Evolutionary conservation across 2,797 vertebrate genomes (phyloP).

Genomic region (Onychomys leucogaster): DNA sequence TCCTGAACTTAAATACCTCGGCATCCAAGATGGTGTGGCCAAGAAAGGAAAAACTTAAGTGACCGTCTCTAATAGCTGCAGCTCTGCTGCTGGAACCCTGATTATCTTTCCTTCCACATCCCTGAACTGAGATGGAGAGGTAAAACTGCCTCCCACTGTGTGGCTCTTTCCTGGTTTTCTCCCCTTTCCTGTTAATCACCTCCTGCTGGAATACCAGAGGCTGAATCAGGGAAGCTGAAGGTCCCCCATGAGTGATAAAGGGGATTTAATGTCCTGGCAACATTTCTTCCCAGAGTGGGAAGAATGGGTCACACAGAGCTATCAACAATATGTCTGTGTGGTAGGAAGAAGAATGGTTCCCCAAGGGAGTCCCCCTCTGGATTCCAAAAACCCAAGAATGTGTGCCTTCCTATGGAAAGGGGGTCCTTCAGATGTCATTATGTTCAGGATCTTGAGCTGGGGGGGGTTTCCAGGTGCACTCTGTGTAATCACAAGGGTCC

Average conservation of each 20-base stretch:
- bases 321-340: background rate
- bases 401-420: background rate
- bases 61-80: background rate
- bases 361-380: background rate
- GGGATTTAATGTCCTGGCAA: slow-evolving; percentile 59
- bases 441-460: slow-evolving; percentile 52
- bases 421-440: background rate
- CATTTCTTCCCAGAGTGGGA: slow-evolving; percentile 38
- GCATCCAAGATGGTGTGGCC: background rate
- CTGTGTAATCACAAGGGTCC: slow-evolving; percentile 41
- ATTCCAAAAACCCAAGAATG: background rate
- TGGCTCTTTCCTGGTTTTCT: background rate
- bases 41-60: background rate
- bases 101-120: background rate
- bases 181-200: slow-evolving; percentile 64
- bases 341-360: background rate
- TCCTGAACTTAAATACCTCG: background rate
- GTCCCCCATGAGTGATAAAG: slow-evolving; percentile 56
- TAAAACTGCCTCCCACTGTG: slow-evolving; percentile 18
- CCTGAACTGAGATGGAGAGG: background rate
- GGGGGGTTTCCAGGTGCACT: slow-evolving; percentile 36
- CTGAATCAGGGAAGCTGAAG: background rate
- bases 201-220: slow-evolving; percentile 33
- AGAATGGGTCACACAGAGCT: background rate
- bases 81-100: background rate